A percentile compares a stretch with the other conserved stretches of the same genome.
Evolutionary conservation across 2,113 vertebrate species (phyloP).

Genomic region (Gambusia holbrooki): DNA sequence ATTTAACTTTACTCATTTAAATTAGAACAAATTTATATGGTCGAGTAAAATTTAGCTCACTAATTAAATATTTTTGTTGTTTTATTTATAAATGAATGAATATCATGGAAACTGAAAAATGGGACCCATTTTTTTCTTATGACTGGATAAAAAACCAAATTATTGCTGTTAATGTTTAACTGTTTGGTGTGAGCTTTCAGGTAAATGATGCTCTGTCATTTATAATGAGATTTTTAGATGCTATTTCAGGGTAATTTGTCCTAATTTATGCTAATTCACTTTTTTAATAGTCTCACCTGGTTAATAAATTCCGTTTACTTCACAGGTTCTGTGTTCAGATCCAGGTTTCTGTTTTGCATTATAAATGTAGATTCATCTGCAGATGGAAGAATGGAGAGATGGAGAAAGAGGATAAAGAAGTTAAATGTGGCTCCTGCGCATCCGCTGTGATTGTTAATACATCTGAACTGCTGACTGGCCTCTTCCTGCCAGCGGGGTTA

Average conservation of each 20-base stretch:
- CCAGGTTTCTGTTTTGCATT: not conserved
- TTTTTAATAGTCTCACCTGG: not conserved
- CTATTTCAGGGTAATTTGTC: not conserved
- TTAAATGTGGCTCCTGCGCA: conserved; percentile 6
- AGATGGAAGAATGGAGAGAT: not conserved
- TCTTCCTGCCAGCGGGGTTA: conserved; percentile 22
- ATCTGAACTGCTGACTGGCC: conserved; percentile 40
- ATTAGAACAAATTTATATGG: not conserved
- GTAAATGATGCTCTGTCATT: not conserved
- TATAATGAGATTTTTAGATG: not conserved
- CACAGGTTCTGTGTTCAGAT: not conserved
- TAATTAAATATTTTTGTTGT: too few relatives aligned
- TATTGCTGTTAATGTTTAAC: not conserved
- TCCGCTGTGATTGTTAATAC: conserved; percentile 12
- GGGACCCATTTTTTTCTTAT: too few relatives aligned
- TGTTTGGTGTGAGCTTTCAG: not conserved
- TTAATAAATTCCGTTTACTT: not conserved
- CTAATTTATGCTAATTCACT: too few relatives aligned
- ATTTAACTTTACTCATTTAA: too few relatives aligned
- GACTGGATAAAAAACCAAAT: too few relatives aligned
- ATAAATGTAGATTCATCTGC: not conserved
- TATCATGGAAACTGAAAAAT: too few relatives aligned
- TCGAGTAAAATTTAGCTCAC: too few relatives aligned
- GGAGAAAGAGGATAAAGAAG: not conserved
- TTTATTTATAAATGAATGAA: too few relatives aligned